phyloP scores from a whole-genome alignment of 2,888 invertebrate genomes.

The Calameuta filiformis region DNA sequence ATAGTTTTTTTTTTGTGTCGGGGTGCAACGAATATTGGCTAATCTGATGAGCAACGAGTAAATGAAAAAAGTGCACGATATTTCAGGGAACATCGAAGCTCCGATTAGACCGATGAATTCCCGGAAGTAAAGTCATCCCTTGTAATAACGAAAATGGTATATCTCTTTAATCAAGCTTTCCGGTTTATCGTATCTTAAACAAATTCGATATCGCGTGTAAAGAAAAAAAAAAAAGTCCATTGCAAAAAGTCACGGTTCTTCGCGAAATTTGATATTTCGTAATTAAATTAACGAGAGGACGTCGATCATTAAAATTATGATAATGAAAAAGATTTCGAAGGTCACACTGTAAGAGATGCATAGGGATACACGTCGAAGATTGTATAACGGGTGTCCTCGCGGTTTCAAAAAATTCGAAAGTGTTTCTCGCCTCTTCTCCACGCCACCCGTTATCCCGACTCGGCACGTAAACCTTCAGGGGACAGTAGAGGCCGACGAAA shows the following conservation, averaged over 20 bases:
- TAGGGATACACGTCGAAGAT: not conserved
- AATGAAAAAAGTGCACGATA: not conserved
- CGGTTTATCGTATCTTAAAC: not conserved
- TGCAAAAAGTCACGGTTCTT: not conserved
- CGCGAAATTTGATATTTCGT: not conserved
- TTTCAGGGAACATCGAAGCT: not conserved
- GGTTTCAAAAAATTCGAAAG: not conserved
- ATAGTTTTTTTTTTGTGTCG: not conserved
- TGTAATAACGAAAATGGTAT: slow-evolving; percentile 33
- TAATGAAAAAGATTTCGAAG: not conserved
- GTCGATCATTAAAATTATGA: not conserved
- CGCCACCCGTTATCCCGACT: not conserved
- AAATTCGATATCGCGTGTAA: not conserved
- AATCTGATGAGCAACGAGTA: not conserved
- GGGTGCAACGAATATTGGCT: not conserved
- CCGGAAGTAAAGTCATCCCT: not conserved
- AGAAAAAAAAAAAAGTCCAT: not conserved
- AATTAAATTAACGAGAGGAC: not conserved
- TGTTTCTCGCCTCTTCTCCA: not conserved
- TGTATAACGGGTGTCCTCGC: not conserved
- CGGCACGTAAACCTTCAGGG: not conserved
- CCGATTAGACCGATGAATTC: not conserved
- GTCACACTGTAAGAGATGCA: not conserved
- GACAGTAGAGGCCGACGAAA: not conserved
- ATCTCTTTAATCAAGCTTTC: slow-evolving; percentile 49